These are phyloP conservation scores for Australoheros scitulus DNA, from an alignment of 2,113 vertebrate genomes.

Conservation along the genomic window DNA sequence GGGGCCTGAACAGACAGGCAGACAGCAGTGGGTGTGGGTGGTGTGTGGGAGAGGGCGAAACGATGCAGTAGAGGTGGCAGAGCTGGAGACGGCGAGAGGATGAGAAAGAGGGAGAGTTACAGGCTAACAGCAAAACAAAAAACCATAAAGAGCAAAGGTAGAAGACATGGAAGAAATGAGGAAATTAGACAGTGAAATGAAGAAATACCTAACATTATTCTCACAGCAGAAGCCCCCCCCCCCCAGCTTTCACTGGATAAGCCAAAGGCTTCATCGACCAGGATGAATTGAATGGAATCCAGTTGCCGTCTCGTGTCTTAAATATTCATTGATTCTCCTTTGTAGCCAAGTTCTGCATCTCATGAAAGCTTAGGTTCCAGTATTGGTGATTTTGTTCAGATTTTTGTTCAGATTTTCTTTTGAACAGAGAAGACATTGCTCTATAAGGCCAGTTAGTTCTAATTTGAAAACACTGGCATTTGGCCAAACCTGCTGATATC, in stretches of 20 bases:
- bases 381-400: not conserved
- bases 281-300: not conserved
- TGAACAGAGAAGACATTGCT: not conserved
- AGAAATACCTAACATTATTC: not conserved
- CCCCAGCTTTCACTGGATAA: not conserved
- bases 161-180: not conserved
- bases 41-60: slow-evolving; percentile 14
- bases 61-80: not conserved
- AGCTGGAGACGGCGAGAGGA: not conserved
- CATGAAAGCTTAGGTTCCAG: not conserved
- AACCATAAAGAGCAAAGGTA: slow-evolving; percentile 50
- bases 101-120: not conserved
- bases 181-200: not conserved
- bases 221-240: not conserved
- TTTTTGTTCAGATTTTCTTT: not conserved
- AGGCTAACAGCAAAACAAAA: not conserved
- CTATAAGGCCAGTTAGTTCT: not conserved
- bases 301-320: not conserved
- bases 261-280: slow-evolving; percentile 1
- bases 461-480: not conserved
- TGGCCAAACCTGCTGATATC: not conserved
- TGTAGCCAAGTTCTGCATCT: not conserved
- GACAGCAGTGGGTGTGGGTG: slow-evolving; percentile 58
- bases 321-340: slow-evolving; percentile 8
- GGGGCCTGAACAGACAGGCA: slow-evolving; percentile 22